These are phyloP conservation scores for Callithrix jacchus DNA, from an alignment of 2,113 vertebrate genomes.

Conservation along the genomic window DNA sequence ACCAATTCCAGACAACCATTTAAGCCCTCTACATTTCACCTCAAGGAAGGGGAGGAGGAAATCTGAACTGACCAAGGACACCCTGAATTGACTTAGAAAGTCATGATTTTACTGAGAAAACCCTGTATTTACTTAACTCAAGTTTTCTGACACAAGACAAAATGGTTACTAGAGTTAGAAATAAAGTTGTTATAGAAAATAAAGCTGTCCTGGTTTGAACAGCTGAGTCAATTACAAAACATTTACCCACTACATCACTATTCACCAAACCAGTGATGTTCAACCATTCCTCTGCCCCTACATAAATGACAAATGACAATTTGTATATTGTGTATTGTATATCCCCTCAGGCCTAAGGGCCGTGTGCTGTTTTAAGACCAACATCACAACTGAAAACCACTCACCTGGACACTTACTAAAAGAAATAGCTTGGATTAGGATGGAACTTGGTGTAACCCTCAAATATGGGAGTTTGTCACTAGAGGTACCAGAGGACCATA, in stretches of 20 bases:
- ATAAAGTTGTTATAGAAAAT: constrained; percentile 29
- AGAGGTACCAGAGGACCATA: background rate
- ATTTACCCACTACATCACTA: background rate
- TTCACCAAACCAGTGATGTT: background rate
- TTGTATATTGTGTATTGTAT: background rate
- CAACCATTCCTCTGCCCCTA: background rate
- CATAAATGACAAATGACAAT: background rate
- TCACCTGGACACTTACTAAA: background rate
- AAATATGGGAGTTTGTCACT: background rate
- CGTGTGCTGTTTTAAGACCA: background rate
- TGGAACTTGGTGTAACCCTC: background rate
- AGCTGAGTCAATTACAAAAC: constrained; percentile 6
- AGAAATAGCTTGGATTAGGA: constrained; percentile 7
- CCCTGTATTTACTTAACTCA: background rate
- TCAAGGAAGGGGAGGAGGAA: background rate
- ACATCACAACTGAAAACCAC: background rate
- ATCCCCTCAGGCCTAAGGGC: background rate
- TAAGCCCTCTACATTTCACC: background rate
- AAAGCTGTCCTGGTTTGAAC: background rate
- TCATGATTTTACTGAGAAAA: background rate
- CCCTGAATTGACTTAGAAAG: background rate
- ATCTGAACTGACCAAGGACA: background rate
- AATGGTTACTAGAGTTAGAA: background rate
- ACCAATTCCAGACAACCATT: background rate
- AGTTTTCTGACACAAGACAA: background rate